Evolutionary conservation across 2,113 vertebrate species (phyloP).

Genomic region (Nipponia nippon): DNA sequence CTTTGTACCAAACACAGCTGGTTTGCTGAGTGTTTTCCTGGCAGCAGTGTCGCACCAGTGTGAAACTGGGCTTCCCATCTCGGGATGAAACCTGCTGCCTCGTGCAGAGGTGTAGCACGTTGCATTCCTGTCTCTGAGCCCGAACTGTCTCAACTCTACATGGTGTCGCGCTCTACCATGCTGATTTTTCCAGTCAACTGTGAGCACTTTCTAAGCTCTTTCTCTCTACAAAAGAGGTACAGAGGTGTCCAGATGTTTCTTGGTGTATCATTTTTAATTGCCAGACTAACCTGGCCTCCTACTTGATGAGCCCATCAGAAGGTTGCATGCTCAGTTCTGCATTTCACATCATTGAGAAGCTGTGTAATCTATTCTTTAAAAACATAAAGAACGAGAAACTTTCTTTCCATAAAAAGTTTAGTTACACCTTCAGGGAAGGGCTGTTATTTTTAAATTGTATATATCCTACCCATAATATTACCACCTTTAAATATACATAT

Average conservation of each 20-base stretch:
- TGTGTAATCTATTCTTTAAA: not conserved
- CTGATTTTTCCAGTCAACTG: not conserved
- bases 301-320: not conserved
- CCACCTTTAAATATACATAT: not conserved
- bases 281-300: not conserved
- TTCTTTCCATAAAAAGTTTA: not conserved
- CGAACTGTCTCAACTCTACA: not conserved
- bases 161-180: not conserved
- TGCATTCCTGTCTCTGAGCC: not conserved
- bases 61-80: not conserved
- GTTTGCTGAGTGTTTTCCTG: not conserved
- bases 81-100: not conserved
- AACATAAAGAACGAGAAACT: not conserved
- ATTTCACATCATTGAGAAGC: not conserved
- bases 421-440: not conserved
- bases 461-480: not conserved
- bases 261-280: not conserved
- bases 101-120: accelerated
- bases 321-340: not conserved
- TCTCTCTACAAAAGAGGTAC: not conserved
- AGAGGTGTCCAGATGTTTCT: not conserved
- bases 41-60: not conserved
- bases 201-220: not conserved
- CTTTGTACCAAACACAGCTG: not conserved
- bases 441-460: not conserved